These are phyloP conservation scores for Hololepta plana DNA, from an alignment of 2,888 invertebrate species.

Conservation along the genomic window DNA sequence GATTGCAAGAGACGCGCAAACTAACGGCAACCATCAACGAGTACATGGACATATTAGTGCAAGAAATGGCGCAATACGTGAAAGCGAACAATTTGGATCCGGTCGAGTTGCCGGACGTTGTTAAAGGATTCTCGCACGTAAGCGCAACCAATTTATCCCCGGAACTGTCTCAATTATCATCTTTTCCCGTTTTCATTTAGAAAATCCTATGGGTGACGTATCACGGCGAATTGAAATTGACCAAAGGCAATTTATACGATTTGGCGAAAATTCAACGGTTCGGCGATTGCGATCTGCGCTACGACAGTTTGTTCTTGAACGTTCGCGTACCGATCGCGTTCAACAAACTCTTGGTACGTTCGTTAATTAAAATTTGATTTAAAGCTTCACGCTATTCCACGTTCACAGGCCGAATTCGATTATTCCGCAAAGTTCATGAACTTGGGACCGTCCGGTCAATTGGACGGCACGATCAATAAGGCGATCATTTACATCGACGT, in stretches of 20 bases:
- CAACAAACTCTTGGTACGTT: not conserved
- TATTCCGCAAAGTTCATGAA: constrained; percentile 32
- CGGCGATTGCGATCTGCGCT: not conserved
- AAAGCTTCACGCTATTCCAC: no score
- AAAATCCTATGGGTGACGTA: constrained; percentile 1
- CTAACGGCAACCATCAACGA: no score
- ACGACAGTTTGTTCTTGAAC: not conserved
- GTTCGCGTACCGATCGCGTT: not conserved
- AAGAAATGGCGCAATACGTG: no score
- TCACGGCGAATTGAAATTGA: constrained; percentile 1
- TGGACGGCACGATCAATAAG: constrained; percentile 25
- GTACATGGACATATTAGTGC: no score
- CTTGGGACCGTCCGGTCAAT: constrained; percentile 31
- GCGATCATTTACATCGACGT: constrained; percentile 10
- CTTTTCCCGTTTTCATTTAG: no score
- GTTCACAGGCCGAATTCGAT: constrained; percentile 30
- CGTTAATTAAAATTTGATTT: no score
- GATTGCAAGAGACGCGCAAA: no score
- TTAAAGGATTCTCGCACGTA: no score
- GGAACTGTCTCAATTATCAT: no score
- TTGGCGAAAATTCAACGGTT: not conserved
- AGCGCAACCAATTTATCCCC: no score
- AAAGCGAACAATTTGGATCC: no score
- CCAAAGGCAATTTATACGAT: not conserved
- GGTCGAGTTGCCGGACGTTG: no score